Conservation (phyloP, 2,888 invertebrate genomes). For the Tetropium fuscum region DNA sequence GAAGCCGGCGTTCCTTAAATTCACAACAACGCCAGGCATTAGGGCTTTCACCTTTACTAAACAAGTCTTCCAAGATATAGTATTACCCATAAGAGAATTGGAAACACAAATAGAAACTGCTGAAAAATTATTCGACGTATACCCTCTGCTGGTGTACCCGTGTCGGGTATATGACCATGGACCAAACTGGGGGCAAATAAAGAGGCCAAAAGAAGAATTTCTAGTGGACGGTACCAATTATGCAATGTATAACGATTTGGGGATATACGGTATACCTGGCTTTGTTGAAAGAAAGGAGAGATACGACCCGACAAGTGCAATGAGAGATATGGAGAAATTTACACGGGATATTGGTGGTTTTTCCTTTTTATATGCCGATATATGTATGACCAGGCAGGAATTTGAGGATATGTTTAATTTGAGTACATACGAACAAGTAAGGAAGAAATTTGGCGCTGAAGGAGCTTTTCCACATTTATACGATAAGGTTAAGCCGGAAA, state of each 20-base stretch:
- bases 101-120: conserved; percentile 74
- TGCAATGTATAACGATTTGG: conserved; percentile 79
- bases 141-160: conserved; percentile 77
- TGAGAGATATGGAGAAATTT: conserved; percentile 79
- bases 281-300: conserved; percentile 70
- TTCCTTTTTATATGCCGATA: conserved; percentile 78
- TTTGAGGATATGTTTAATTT: conserved; percentile 79
- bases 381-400: conserved; percentile 75
- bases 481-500: conserved; percentile 76
- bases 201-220: conserved; percentile 70
- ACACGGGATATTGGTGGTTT: conserved; percentile 76
- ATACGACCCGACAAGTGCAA: conserved; percentile 74
- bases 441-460: conserved; percentile 71
- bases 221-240: conserved; percentile 75
- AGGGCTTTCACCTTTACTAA: conserved; percentile 77
- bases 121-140: conserved; percentile 73
- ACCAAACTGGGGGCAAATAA: conserved; percentile 70
- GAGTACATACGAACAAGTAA: conserved; percentile 72
- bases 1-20: conserved; percentile 79
- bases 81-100: conserved; percentile 74
- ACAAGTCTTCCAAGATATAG: conserved; percentile 80
- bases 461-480: conserved; percentile 75
- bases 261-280: conserved; percentile 78
- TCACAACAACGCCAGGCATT: conserved; percentile 77
- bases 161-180: conserved; percentile 76